Percentiles rank a stretch among this genome's conserved stretches.
These are phyloP conservation scores for Pterophyllum scalare DNA, from an alignment of 2,113 vertebrate species.

Conservation along the genomic window DNA sequence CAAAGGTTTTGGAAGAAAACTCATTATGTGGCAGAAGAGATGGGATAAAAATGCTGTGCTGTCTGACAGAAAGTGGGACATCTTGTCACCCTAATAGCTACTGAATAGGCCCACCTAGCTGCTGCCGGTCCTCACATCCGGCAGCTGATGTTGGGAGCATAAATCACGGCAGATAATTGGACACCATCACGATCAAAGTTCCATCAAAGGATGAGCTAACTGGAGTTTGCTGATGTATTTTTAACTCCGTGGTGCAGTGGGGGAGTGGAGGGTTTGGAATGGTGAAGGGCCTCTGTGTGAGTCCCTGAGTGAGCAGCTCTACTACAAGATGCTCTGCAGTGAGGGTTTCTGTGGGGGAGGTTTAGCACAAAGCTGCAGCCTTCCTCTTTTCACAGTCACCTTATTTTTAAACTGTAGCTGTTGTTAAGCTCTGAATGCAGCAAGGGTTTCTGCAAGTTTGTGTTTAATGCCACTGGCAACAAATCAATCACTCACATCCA, in stretches of 20 bases:
- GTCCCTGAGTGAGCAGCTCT: background rate
- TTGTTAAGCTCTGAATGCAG: slow-evolving; percentile 1
- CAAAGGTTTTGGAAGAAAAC: too few relatives aligned
- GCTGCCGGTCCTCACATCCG: background rate
- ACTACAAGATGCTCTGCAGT: background rate
- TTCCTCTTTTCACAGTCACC: background rate
- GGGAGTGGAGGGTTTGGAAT: background rate
- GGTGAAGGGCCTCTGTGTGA: background rate
- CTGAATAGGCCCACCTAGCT: background rate
- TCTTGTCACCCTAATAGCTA: background rate
- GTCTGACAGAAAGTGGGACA: background rate
- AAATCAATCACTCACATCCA: background rate
- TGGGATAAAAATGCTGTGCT: background rate
- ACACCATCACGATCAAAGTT: background rate
- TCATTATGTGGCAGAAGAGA: background rate
- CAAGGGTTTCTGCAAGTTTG: background rate
- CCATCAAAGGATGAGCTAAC: background rate
- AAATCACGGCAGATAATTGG: slow-evolving; percentile 14
- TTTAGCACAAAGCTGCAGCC: slow-evolving; percentile 1
- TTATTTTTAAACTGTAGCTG: slow-evolving; percentile 3
- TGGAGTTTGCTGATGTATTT: background rate
- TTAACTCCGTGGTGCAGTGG: background rate
- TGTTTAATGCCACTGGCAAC: background rate
- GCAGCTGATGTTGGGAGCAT: background rate
- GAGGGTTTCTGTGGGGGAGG: background rate